Conservation (phyloP, 2,888 invertebrate species). For the Acronicta alni region DNA sequence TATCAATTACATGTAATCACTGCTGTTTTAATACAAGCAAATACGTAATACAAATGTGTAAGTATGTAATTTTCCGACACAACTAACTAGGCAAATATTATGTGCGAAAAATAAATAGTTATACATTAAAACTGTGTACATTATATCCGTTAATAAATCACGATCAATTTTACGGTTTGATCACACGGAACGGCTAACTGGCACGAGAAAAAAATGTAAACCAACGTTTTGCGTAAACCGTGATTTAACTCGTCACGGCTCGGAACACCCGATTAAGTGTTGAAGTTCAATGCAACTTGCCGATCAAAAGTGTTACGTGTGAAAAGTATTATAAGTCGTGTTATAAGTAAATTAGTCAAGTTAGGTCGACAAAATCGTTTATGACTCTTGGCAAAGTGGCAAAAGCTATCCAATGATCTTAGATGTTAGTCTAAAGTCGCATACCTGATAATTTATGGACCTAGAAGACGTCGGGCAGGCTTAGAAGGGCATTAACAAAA, state of each 20-base stretch:
- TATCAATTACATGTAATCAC: slow-evolving; percentile 9
- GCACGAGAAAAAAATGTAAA: slow-evolving; percentile 29
- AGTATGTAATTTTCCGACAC: slow-evolving; percentile 10
- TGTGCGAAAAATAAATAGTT: slow-evolving; percentile 25
- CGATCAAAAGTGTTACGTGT: not conserved
- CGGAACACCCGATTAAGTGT: slow-evolving; percentile 13
- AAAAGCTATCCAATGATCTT: too few relatives aligned
- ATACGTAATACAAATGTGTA: slow-evolving; percentile 12
- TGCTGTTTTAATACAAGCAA: slow-evolving; percentile 1
- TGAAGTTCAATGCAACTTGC: slow-evolving; percentile 46
- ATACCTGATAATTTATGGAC: too few relatives aligned
- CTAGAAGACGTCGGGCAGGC: too few relatives aligned
- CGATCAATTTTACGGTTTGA: slow-evolving; percentile 32
- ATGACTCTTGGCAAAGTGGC: too few relatives aligned
- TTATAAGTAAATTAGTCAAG: too few relatives aligned
- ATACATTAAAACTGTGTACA: slow-evolving; percentile 22
- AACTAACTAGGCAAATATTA: slow-evolving; percentile 11
- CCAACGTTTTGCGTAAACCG: slow-evolving; percentile 31
- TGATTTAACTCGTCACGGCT: slow-evolving; percentile 26
- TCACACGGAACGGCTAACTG: slow-evolving; percentile 36
- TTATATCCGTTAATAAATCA: slow-evolving; percentile 48
- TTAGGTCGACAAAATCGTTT: too few relatives aligned
- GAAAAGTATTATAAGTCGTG: not conserved
- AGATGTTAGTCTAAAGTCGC: too few relatives aligned
- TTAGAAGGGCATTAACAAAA: too few relatives aligned